Base-by-base conservation (phyloP, 2,888 invertebrate genomes). In the Xylota segnis region DNA sequence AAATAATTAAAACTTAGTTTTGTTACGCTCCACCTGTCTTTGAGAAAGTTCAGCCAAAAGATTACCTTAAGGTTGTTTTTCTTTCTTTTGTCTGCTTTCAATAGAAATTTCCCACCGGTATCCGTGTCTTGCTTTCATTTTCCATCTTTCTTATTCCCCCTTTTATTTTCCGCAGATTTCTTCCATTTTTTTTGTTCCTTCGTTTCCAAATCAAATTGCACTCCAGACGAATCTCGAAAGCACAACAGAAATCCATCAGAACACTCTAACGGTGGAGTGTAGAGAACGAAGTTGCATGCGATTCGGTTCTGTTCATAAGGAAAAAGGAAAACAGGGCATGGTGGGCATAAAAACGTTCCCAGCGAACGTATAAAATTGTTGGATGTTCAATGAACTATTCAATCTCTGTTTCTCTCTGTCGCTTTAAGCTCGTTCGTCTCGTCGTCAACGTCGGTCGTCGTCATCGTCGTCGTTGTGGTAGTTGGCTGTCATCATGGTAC, bases 321-420 rank as follows among this genome's bases (percentile, higher is more conserved):
- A 75, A 81, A 23, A 68, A 75, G 63, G 34, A 82, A 76, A 70
- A 63, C 76, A 65, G 75, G 76, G 70, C 75, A 82, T 56, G 68
- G 32, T 23, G 23, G 52, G 27, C 45, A 72, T 40, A 75, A 66
- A 54, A 66, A 54, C 63, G 12, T 65, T 71, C 14, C 71, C 71
- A 58, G 56, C n/a, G 37, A 79, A 79, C 40, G 37, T 40, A 75
- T 61, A 82, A 76, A n/a, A 76, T 70, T 76, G 82, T 65, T 82
- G 56, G 82, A 76, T 82, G 82, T 82, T 82, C 82, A 82, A 76
- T 82, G 82, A 82, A 82, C 82, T 82, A 82, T 70, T 76, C 70
- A 70, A 76, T 71, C 52, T 47, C 16, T 12, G 14, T 47, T 58
- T 58, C 23, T 54, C 45, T 54, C 50, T 75, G n/a, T n/a, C n/a